Percentiles rank a stretch among this genome's conserved stretches.
phyloP scores from a whole-genome alignment of 2,888 invertebrate species.

The Rhamphomyia laevipes region DNA sequence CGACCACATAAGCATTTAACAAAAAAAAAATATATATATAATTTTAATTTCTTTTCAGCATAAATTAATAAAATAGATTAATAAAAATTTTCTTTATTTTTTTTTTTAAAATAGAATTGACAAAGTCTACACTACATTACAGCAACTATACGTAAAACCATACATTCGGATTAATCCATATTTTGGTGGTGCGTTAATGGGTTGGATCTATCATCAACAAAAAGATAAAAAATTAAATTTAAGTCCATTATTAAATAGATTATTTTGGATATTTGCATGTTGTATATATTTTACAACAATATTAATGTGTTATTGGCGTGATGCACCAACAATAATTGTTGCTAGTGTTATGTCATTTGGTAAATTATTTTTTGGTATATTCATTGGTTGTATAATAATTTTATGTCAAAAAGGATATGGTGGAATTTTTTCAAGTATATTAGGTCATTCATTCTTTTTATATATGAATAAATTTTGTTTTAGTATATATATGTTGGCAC shows the following conservation, averaged over 20 bases:
- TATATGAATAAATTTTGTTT: constrained; percentile 27
- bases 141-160: constrained; percentile 25
- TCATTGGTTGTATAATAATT: constrained; percentile 22
- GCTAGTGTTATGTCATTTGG: constrained; percentile 27
- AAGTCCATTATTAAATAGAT: constrained; percentile 10
- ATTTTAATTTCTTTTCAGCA: too few species aligned
- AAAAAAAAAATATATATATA: too few species aligned
- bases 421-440: constrained; percentile 18
- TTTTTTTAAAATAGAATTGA: constrained; percentile 21
- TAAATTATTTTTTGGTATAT: constrained; percentile 25
- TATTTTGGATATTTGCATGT: constrained; percentile 22
- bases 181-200: constrained; percentile 24
- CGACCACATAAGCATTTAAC: too few species aligned
- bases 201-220: constrained; percentile 20
- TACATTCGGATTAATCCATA: constrained; percentile 27
- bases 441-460: constrained; percentile 23
- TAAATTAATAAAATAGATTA: background rate
- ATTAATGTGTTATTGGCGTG: constrained; percentile 27
- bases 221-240: constrained; percentile 10
- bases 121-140: constrained; percentile 23
- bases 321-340: constrained; percentile 22
- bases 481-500: constrained; percentile 28
- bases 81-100: background rate
- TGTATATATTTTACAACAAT: constrained; percentile 21
- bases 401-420: constrained; percentile 25